Evolutionary conservation across 2,797 vertebrate genomes (phyloP), one percentile per base, ranked within the genome.

Genomic region (Chanos chanos): DNA sequence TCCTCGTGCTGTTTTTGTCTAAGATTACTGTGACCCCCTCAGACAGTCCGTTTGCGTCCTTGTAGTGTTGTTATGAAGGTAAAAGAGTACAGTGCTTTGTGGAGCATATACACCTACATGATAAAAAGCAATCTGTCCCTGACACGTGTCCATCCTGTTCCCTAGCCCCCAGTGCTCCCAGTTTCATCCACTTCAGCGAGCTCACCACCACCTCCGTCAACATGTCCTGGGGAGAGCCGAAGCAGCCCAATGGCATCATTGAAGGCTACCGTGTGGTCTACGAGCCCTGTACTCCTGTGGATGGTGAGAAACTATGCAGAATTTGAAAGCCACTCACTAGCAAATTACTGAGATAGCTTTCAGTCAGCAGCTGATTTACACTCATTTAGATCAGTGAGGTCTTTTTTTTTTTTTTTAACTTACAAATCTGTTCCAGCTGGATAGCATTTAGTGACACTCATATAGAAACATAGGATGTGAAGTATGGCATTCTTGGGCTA

Each of bases 171-270:
- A 95, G 92, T 0, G 82, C 89, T 5, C 92, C 93, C 0, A 77
- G 87, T 67, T 84, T 86, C 1, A 90, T 94, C 80, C 86, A 83
- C 21, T 94, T 94, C 82, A 92, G 92, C 1, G 93, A 94, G 62
- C 83, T 94, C 78, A 94, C 92, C 79, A 94, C 92, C 9, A 92
- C 92, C 0, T 93, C 93, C 0, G 92, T 94, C 74, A 94, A 94
- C 1, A 89, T 94, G 76, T 94, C 92, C 55, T 94, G 93, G 93
- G 92, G 89, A 19, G 86, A 89, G 0, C 93, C 93, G 0, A 73
- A 64, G 0, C 89, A 89, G 70, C 91, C 92, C 77, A 94, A 94
- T 0, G 93, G 93, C 0, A 9, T 93, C 72, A 87, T 94, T 0
- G 91, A 92, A 67, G 92, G 93, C 43, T 94, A 92, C 77, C 74